A percentile compares a stretch with the other conserved stretches of the same genome.
phyloP scores from a whole-genome alignment of 1,140 invertebrate species.

The Habropoda laboriosa region DNA sequence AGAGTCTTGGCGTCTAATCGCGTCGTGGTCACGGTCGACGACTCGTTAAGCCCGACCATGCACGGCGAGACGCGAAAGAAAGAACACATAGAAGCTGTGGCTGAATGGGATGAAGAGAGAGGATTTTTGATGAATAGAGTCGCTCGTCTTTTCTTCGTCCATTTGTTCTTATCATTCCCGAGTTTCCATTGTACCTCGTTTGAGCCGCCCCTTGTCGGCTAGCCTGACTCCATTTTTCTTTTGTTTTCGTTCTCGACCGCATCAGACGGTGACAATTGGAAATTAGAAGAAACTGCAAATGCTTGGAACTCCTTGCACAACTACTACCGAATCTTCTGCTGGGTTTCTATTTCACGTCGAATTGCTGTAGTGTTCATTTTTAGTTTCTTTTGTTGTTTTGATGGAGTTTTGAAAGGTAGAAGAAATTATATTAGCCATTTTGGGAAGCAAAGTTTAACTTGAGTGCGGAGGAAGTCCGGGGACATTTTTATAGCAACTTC shows the following conservation, averaged over 20 bases:
- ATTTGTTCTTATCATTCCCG: constrained; percentile 16
- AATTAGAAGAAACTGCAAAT: no score
- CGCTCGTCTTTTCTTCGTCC: constrained; percentile 19
- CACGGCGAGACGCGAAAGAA: constrained; percentile 10
- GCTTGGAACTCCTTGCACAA: no score
- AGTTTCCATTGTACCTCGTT: constrained; percentile 8
- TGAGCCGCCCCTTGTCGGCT: background rate
- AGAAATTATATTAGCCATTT: no score
- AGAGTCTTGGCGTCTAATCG: constrained; percentile 48
- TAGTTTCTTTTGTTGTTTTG: no score
- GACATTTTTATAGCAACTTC: no score
- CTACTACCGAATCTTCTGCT: no score
- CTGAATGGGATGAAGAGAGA: constrained; percentile 10
- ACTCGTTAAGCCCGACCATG: constrained; percentile 30
- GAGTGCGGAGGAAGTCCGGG: no score
- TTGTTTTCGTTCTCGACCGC: background rate
- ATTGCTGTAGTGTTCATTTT: no score
- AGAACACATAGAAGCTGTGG: background rate
- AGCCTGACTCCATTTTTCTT: background rate
- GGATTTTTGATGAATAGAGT: constrained; percentile 34
- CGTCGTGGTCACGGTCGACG: constrained; percentile 33
- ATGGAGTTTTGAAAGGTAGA: no score
- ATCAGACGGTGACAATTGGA: background rate
- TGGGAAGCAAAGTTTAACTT: no score
- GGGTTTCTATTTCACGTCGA: no score